Base-by-base conservation (phyloP, 2,113 vertebrate species). In the Micronycteris hirsuta region DNA sequence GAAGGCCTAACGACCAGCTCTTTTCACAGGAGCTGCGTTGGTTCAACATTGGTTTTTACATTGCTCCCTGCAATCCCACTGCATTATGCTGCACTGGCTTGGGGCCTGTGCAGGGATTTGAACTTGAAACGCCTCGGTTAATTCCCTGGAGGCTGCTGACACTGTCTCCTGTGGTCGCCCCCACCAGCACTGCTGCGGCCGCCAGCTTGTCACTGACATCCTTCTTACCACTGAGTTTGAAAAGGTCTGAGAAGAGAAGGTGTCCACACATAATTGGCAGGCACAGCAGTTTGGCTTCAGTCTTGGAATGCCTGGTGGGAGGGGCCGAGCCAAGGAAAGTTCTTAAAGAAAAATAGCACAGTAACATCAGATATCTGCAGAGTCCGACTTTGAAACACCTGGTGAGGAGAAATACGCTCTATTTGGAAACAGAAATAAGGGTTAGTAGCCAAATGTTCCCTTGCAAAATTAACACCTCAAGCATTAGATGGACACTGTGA, bases 131-230 rank as follows among this genome's bases (percentile, higher is more conserved):
- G 1, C 73, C 58, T 89, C n/a, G 33, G 74, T 77, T 74, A 22
- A 0, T 52, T 96, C 90, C 96, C 82, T 87, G 5, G 54, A 87
- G 96, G 93, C 76, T 76, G 96, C 63, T 94, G 78, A 47, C n/a
- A 6, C 43, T 41, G 56, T 77, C 68, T 84, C 47, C 36, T 96
- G 84, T 67, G 84, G 52, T 76, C 54, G 58, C 3, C n/a, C 31
- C 24, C 14, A 2, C 38, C 19, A 43, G 6, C 10, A 41, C 36
- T 47, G 38, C 33, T 17, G 19, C 76, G 11, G 20, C 38, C 26
- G 26, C 12, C n/a, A 38, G 43, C 85, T 86, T 84, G 38, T 77
- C 68, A 65, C 56, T 20, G 20, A 26, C 20, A 38, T 65, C 77
- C 56, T 76, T 81, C 52, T 74, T 63, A 43, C 65, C 36, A 15